phyloP scores from a whole-genome alignment of 2,113 vertebrate genomes.

The Pterocles burchelli region DNA sequence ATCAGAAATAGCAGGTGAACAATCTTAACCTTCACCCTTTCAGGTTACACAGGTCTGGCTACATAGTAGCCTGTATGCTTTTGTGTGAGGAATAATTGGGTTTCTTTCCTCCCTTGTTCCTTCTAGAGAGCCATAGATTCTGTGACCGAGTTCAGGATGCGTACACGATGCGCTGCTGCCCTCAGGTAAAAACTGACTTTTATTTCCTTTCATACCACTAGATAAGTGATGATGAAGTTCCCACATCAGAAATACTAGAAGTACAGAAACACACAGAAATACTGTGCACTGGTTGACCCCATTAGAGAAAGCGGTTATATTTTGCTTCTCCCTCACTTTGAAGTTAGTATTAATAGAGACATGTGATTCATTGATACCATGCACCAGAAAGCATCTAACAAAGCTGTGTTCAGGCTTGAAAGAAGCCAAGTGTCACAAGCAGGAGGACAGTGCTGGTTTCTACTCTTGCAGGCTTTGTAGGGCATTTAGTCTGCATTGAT shows the following conservation, averaged over 20 bases:
- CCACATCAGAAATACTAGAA: not conserved
- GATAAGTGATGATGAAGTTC: not conserved
- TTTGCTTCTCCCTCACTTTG: not conserved
- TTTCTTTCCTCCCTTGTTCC: not conserved
- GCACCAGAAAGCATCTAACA: not conserved
- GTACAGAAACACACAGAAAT: too few species aligned
- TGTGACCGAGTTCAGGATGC: conserved; percentile 97
- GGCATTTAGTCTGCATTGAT: not conserved
- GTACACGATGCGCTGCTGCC: conserved; percentile 96
- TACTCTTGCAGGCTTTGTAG: not conserved
- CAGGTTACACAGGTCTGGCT: not conserved
- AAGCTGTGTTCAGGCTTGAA: not conserved
- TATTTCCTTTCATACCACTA: not conserved
- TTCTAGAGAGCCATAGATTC: conserved; percentile 93
- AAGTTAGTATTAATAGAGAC: not conserved
- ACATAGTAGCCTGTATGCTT: not conserved
- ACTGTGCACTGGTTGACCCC: not conserved
- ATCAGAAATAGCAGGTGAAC: conserved; percentile 94
- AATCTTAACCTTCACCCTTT: not conserved
- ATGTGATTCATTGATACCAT: not conserved
- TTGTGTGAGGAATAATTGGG: not conserved
- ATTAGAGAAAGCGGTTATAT: not conserved
- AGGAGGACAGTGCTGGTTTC: not conserved
- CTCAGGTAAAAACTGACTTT: conserved; percentile 84
- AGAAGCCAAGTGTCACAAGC: not conserved